phyloP scores from a whole-genome alignment of 2,113 vertebrate genomes.

The Pagrus major region DNA sequence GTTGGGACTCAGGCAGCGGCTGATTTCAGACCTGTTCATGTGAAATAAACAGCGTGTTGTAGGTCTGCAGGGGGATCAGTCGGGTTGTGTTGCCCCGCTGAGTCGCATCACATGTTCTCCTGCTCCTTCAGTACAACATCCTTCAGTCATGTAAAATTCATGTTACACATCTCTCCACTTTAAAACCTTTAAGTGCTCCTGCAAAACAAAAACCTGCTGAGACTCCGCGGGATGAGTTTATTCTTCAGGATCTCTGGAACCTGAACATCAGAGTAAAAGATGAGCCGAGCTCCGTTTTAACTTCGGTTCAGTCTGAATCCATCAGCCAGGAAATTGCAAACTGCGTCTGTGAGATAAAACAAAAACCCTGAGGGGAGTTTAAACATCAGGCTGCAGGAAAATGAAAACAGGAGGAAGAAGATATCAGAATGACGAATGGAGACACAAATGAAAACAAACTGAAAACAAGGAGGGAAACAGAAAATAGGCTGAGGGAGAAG shows the following conservation, averaged over 20 bases:
- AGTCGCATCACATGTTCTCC: neutral
- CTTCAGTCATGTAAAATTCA: conserved; percentile 58
- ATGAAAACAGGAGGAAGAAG: neutral
- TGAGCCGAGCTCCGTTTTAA: neutral
- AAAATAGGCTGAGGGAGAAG: neutral
- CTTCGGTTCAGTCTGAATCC: neutral
- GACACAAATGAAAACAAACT: conserved; percentile 1
- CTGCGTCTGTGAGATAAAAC: conserved; percentile 1
- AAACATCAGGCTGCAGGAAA: conserved; percentile 15
- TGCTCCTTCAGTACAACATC: neutral
- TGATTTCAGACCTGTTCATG: neutral
- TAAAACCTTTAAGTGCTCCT: conserved; percentile 19
- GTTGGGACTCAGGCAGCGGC: neutral
- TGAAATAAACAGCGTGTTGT: neutral
- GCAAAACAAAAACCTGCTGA: conserved; percentile 8
- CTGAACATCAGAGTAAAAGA: neutral
- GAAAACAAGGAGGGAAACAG: neutral
- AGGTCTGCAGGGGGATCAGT: neutral
- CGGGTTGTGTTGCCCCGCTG: neutral
- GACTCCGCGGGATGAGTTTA: neutral
- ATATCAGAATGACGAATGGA: neutral
- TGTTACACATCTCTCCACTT: conserved; percentile 27
- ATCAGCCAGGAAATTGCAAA: neutral
- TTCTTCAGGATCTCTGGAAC: too few relatives aligned
- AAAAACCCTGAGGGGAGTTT: neutral